Evolutionary conservation across 2,888 invertebrate genomes (phyloP).

Genomic region (Leptopilina drosophilae): DNA sequence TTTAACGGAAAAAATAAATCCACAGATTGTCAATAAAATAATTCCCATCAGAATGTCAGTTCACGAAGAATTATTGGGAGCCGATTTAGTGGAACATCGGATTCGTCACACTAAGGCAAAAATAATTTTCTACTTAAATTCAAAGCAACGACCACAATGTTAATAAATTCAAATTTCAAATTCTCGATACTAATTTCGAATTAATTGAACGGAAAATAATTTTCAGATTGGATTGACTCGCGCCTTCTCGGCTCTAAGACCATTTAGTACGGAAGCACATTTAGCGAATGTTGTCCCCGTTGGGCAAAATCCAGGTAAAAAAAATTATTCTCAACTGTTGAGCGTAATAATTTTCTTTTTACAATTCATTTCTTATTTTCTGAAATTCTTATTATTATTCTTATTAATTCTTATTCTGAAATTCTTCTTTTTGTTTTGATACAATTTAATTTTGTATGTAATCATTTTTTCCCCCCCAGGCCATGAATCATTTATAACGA

Average conservation of each 20-base stretch:
- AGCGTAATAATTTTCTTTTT: no score
- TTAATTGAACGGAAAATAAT: neutral
- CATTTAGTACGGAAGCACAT: conserved; percentile 78
- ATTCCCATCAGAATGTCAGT: conserved; percentile 91
- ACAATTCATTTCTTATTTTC: neutral
- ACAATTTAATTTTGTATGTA: neutral
- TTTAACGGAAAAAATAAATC: neutral
- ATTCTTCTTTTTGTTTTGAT: conserved; percentile 8
- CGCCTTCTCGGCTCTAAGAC: conserved; percentile 85
- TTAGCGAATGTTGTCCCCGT: conserved; percentile 78
- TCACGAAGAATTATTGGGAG: conserved; percentile 91
- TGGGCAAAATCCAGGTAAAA: conserved; percentile 85
- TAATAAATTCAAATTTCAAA: neutral
- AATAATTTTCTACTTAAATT: neutral
- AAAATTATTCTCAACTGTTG: conserved; percentile 59
- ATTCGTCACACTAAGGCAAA: conserved; percentile 85
- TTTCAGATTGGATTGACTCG: conserved; percentile 82
- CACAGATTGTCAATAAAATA: conserved; percentile 83
- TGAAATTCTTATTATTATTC: conserved; percentile 21
- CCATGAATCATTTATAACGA: conserved; percentile 70
- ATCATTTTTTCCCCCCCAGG: conserved; percentile 58
- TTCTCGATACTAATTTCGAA: no score
- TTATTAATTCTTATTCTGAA: neutral
- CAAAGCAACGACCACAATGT: no score
- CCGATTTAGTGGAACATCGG: conserved; percentile 92